phyloP scores from a whole-genome alignment of 2,888 invertebrate species.

The Pterostichus niger region DNA sequence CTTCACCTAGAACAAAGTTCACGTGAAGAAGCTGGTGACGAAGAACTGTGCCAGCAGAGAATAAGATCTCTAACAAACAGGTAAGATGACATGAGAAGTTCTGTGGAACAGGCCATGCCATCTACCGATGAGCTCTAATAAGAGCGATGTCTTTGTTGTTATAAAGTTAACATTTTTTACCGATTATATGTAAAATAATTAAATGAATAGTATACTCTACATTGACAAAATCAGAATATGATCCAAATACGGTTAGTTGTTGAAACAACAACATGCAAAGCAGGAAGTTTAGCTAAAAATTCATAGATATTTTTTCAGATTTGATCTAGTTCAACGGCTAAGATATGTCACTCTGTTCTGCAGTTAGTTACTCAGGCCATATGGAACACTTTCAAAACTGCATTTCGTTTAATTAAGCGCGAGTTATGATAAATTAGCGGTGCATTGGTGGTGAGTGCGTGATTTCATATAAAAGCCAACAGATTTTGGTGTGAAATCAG shows the following conservation, averaged over 20 bases:
- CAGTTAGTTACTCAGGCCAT: background rate
- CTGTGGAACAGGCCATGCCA: no score
- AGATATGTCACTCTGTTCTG: conserved; percentile 27
- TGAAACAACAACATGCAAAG: conserved; percentile 37
- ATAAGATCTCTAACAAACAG: no score
- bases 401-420: conserved; percentile 49
- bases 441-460: conserved; percentile 27
- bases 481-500: conserved; percentile 50
- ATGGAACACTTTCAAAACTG: conserved; percentile 59
- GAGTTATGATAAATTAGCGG: conserved; percentile 39
- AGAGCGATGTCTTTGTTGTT: no score
- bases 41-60: no score
- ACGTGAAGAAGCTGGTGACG: no score
- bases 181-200: no score
- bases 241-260: conserved; percentile 8
- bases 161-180: no score
- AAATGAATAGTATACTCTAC: no score
- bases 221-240: conserved; percentile 4
- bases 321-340: conserved; percentile 52
- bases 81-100: no score
- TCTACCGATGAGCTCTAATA: no score
- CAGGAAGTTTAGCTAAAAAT: conserved; percentile 47
- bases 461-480: conserved; percentile 39
- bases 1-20: no score
- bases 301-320: conserved; percentile 39